Conservation (phyloP, 2,113 vertebrate genomes). For the human (Homo sapiens) region GRCh38 chr3:28791501-28792000, state of each 20-base stretch:
- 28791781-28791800: slow-evolving; percentile 8
- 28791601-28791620: background rate
- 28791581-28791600: slow-evolving; percentile 49
- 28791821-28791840: background rate
- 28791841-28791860: background rate
- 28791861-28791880: background rate
- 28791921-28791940: background rate
- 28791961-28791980: background rate
- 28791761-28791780: background rate
- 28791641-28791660: background rate
- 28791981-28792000: background rate
- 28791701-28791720: background rate
- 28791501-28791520: slow-evolving; percentile 17
- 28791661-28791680: background rate
- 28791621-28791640: slow-evolving; percentile 33
- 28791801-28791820: slow-evolving; percentile 32
- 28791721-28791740: background rate
- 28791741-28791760: background rate
- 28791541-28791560: slow-evolving; percentile 54
- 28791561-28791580: background rate
- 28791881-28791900: background rate
- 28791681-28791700: slow-evolving; percentile 55
- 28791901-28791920: slow-evolving; percentile 36
- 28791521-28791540: background rate
- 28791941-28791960: background rate